phyloP scores from a whole-genome alignment of 2,888 invertebrate genomes.

The Dastarcus helophoroides region DNA sequence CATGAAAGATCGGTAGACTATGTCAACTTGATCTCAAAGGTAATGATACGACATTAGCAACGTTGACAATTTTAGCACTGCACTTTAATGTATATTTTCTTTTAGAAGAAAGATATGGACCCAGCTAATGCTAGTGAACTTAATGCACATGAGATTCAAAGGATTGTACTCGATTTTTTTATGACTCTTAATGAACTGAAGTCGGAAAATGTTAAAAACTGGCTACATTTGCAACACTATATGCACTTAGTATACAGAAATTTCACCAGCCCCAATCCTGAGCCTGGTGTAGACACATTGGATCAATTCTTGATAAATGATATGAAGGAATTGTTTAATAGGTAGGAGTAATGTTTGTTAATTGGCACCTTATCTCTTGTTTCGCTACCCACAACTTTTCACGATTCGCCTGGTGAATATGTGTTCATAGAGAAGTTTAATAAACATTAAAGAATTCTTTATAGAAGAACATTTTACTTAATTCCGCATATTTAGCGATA shows the following conservation, averaged over 20 bases:
- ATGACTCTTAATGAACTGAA: conserved; percentile 23
- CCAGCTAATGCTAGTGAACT: conserved; percentile 2
- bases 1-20: conserved; percentile 24
- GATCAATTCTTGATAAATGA: conserved; percentile 26
- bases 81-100: too few species aligned
- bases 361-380: background rate
- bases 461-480: too few species aligned
- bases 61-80: too few species aligned
- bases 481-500: too few species aligned
- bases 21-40: conserved; percentile 22
- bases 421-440: too few species aligned
- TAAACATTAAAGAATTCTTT: too few species aligned
- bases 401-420: too few species aligned
- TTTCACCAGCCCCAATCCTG: conserved; percentile 27
- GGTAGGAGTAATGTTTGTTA: conserved; percentile 16
- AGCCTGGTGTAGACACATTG: conserved; percentile 23
- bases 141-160: conserved; percentile 4
- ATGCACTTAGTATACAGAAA: conserved; percentile 31
- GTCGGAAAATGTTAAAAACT: conserved; percentile 22
- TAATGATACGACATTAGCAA: conserved; percentile 8
- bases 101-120: too few species aligned
- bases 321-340: conserved; percentile 26
- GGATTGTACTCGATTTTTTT: conserved; percentile 22
- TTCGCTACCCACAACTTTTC: too few species aligned
- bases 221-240: conserved; percentile 31